phyloP scores from a whole-genome alignment of 2,113 vertebrate genomes.

The Mionectes macconnelli region DNA sequence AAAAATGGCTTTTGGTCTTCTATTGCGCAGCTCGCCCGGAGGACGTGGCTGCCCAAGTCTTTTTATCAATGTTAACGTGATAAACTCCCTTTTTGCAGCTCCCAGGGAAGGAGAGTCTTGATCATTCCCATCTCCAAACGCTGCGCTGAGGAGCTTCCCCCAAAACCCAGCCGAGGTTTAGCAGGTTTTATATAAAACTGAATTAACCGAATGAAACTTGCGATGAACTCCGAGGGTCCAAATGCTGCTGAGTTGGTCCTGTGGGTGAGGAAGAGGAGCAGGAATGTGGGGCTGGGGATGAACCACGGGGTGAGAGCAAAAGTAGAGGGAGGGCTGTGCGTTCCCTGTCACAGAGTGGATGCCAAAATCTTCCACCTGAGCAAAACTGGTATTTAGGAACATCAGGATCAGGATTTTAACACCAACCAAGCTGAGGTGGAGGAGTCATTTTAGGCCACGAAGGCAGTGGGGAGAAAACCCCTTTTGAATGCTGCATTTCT shows the following conservation, averaged over 20 bases:
- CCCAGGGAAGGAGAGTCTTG: background rate
- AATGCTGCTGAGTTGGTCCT: background rate
- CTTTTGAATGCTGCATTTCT: accelerated
- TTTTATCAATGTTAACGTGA: background rate
- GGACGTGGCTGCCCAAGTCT: background rate
- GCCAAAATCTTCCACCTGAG: background rate
- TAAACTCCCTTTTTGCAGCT: background rate
- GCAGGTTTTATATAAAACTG: background rate
- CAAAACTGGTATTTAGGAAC: background rate
- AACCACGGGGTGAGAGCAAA: background rate
- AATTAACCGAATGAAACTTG: background rate
- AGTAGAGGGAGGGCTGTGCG: background rate
- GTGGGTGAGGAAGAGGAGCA: background rate
- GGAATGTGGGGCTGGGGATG: background rate
- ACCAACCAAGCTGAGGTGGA: background rate
- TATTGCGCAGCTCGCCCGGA: background rate
- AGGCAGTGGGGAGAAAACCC: background rate
- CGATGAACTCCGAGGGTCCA: background rate
- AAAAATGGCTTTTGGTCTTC: background rate
- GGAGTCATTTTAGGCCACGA: background rate
- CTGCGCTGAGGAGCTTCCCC: background rate
- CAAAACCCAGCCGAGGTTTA: background rate
- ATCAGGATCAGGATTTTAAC: background rate
- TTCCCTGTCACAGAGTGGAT: accelerated
- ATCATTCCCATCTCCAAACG: background rate